Percentiles rank a stretch among this genome's conserved stretches.
Conservation (phyloP, 2,113 vertebrate genomes). For the Crotalus viridis region DNA sequence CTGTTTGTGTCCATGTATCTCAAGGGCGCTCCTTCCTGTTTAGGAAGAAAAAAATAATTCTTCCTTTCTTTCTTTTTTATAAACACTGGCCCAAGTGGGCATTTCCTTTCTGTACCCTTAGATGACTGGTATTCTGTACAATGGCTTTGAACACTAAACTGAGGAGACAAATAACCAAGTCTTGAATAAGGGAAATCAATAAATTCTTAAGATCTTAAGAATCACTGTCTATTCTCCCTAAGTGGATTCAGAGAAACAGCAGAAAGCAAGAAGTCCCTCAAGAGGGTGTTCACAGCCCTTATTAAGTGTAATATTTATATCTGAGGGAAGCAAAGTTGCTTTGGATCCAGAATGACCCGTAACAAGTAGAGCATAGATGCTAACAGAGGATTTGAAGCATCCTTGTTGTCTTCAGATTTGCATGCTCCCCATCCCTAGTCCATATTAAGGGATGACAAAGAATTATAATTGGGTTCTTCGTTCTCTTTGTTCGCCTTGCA, state of each 20-base stretch:
- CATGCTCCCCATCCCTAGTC: neutral
- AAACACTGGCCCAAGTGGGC: neutral
- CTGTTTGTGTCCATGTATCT: neutral
- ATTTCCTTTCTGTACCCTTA: neutral
- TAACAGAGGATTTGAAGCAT: neutral
- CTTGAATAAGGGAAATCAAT: too few species aligned
- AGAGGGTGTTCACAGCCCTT: neutral
- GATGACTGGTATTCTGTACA: neutral
- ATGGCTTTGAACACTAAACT: neutral
- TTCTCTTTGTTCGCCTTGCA: neutral
- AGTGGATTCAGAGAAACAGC: neutral
- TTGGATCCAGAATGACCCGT: neutral
- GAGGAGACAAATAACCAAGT: neutral
- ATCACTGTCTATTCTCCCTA: neutral
- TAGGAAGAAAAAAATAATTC: neutral
- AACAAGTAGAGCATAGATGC: neutral
- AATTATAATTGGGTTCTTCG: neutral
- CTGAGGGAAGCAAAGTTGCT: neutral
- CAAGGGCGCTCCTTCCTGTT: neutral
- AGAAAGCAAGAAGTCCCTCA: neutral
- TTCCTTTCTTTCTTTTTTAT: neutral
- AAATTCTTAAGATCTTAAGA: neutral
- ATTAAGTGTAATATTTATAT: neutral
- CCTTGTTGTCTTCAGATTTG: neutral
- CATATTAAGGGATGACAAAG: neutral